Evolutionary conservation across 1,140 invertebrate genomes (phyloP), one percentile per base, ranked within the genome.

Genomic region (Samia ricini): DNA sequence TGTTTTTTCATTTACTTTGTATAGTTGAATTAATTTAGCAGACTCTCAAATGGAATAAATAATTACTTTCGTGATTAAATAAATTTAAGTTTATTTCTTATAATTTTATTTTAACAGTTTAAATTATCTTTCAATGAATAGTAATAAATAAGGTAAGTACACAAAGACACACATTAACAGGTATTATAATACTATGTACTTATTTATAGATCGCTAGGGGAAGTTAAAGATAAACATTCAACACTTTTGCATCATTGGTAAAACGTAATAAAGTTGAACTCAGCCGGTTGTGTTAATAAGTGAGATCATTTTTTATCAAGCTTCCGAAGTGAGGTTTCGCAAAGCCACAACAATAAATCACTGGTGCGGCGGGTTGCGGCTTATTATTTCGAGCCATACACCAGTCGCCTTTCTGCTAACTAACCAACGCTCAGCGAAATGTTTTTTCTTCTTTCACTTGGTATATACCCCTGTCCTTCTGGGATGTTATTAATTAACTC

Each of bases 321-420:
- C 75, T 77, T 82, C 76, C 76, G 73, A n/a, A 79, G 76, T 78
- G 77, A 82, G 82, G 78, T 83, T 83, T 76, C 79, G 68, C 74
- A 83, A 81, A 85, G 81, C 81, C 77, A 82, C 83, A 79, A 84
- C 79, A 77, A 88, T 88, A 88, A 88, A 88, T 88, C 81, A 88
- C 72, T 56, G 66, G 67, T 63, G 74, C 68, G 67, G 68, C 70
- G 77, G 74, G 76, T 67, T 79, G 72, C 69, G 75, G 79, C 76
- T 85, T 88, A 88, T 88, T 87, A 85, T 87, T 84, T 84, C 71
- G 64, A 69, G 60, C 72, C 74, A 79, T 76, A 82, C 72, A 76
- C 68, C 68, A 74, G 66, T 69, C 66, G 65, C 71, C 75, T 75
- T 74, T 74, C 73, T 69, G 69, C 74, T 79, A 83, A 81, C 76